Conservation (phyloP, 2,888 invertebrate genomes). For the Pheosia gnoma region DNA sequence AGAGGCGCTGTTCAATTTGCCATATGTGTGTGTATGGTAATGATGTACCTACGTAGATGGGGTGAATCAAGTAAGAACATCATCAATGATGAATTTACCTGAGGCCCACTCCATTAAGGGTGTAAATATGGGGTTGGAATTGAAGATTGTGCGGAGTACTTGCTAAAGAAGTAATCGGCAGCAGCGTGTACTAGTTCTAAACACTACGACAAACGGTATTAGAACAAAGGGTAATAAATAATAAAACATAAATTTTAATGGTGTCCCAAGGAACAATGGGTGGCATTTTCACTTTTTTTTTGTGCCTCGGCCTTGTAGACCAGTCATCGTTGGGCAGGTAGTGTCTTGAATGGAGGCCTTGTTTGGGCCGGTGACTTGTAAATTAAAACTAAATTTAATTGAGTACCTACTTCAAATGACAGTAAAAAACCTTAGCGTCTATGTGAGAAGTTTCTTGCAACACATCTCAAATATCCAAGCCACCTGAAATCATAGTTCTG, state of each 20-base stretch:
- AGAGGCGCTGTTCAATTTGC: no score
- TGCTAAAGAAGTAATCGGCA: neutral
- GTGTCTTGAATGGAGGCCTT: conserved; percentile 45
- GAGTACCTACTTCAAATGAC: neutral
- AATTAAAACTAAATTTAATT: neutral
- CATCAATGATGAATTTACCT: no score
- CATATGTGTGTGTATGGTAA: no score
- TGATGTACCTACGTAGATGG: no score
- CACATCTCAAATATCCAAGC: no score
- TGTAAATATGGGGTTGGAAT: no score
- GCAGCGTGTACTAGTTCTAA: neutral
- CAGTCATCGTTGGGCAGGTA: conserved; percentile 59
- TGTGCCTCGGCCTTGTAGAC: conserved; percentile 53
- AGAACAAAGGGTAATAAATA: conserved; percentile 65
- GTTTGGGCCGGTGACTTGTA: conserved; percentile 27
- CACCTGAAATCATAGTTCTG: no score
- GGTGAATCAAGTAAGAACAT: no score
- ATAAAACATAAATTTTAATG: conserved; percentile 58
- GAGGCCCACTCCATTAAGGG: no score
- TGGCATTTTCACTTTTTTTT: conserved; percentile 58
- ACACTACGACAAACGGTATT: conserved; percentile 13
- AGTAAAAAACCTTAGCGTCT: no score
- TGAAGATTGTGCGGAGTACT: neutral
- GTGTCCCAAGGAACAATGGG: conserved; percentile 65
- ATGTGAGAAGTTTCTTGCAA: no score